Evolutionary conservation across 2,888 invertebrate genomes (phyloP).

Genomic region (Venustoraphidia nigricollis): DNA sequence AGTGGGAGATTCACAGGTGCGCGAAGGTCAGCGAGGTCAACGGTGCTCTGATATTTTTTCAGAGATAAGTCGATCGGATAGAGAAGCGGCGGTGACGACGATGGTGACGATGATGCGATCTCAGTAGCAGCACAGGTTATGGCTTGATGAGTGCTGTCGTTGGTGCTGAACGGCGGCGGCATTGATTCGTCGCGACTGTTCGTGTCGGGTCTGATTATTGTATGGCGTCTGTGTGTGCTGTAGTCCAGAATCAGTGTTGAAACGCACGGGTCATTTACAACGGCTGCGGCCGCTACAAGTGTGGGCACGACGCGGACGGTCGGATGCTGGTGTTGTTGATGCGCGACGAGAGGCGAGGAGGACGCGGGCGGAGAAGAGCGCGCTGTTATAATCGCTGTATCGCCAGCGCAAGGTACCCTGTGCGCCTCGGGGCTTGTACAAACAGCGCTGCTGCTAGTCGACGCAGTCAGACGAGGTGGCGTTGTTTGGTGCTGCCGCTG

Average conservation of each 20-base stretch:
- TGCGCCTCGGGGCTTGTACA: slow-evolving; percentile 2
- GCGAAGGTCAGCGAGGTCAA: slow-evolving; percentile 10
- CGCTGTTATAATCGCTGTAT: slow-evolving; percentile 12
- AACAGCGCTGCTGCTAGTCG: slow-evolving; percentile 1
- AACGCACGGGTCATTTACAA: slow-evolving; percentile 12
- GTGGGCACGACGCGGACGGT: slow-evolving; percentile 18
- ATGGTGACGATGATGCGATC: slow-evolving; percentile 18
- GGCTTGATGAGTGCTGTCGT: slow-evolving; percentile 14
- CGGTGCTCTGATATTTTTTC: slow-evolving; percentile 15
- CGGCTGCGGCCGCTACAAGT: slow-evolving; percentile 12
- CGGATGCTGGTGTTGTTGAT: slow-evolving; percentile 24
- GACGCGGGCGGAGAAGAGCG: slow-evolving; percentile 31
- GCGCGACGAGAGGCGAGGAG: slow-evolving; percentile 26
- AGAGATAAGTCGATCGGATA: slow-evolving; percentile 25
- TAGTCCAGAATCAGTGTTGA: slow-evolving; percentile 17
- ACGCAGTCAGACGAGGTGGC: slow-evolving; percentile 11
- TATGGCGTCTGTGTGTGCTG: slow-evolving; percentile 19
- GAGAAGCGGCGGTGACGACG: slow-evolving; percentile 14
- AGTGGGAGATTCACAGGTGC: slow-evolving; percentile 17
- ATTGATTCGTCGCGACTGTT: slow-evolving; percentile 16
- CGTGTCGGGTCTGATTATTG: slow-evolving; percentile 12
- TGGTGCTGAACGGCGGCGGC: slow-evolving; percentile 19
- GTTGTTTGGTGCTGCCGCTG: slow-evolving; percentile 20
- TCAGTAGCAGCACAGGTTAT: slow-evolving; percentile 20
- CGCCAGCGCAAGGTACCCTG: not conserved